Percentiles rank a stretch among this genome's conserved stretches.
phyloP scores from a whole-genome alignment of 2,888 invertebrate genomes.

The Cheilosia vernalis region DNA sequence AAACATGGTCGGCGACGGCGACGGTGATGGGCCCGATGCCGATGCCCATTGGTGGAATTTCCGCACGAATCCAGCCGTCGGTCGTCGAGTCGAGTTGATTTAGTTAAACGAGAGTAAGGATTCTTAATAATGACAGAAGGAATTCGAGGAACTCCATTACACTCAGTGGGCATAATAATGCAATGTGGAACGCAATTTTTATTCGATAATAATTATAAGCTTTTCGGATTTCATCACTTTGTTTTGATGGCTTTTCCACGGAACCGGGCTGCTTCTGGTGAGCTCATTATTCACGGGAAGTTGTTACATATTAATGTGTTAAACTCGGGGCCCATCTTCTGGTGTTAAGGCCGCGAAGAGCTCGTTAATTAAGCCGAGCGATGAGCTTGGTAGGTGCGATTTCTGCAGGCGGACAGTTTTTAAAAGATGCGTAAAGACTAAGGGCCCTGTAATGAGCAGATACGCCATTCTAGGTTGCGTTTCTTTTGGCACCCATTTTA shows the following conservation, averaged over 20 bases:
- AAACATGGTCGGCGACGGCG: conserved; percentile 17
- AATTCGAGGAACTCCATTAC: conserved; percentile 73
- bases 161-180: conserved; percentile 54
- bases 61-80: conserved; percentile 59
- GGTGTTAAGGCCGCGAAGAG: not conserved
- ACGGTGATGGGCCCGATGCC: conserved; percentile 36
- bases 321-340: not conserved
- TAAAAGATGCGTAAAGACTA: not conserved
- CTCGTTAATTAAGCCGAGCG: conserved; percentile 15
- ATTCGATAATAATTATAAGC: conserved; percentile 52
- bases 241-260: conserved; percentile 49
- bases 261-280: conserved; percentile 6
- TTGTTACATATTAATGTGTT: conserved; percentile 33
- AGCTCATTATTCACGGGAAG: conserved; percentile 50
- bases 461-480: not conserved
- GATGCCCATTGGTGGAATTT: conserved; percentile 39
- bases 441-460: not conserved
- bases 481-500: too few species aligned
- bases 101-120: conserved; percentile 65
- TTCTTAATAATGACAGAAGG: conserved; percentile 76
- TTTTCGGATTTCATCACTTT: conserved; percentile 27
- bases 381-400: conserved; percentile 7
- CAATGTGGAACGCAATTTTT: conserved; percentile 52
- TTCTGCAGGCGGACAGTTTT: not conserved
- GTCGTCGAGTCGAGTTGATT: conserved; percentile 51